These are phyloP conservation scores for Eupeodes luniger DNA, from an alignment of 2,888 invertebrate species.

Conservation along the genomic window DNA sequence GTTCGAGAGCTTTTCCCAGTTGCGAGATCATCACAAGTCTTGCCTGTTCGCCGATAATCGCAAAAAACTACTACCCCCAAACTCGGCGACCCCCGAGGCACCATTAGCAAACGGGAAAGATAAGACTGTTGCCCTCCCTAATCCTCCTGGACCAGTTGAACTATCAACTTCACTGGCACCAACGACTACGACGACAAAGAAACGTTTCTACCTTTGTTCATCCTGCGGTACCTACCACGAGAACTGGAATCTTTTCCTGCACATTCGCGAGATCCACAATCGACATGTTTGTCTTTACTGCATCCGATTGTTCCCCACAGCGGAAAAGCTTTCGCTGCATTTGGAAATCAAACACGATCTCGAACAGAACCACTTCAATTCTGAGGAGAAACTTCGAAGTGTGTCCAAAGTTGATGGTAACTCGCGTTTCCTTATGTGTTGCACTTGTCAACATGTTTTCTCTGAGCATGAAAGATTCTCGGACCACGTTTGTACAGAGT, in stretches of 20 bases:
- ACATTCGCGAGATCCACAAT: conserved; percentile 93
- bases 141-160: conserved; percentile 13
- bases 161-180: conserved; percentile 8
- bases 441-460: conserved; percentile 91
- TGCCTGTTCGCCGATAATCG: conserved; percentile 79
- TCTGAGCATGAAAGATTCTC: conserved; percentile 91
- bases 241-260: conserved; percentile 93
- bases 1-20: conserved; percentile 87
- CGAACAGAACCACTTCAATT: conserved; percentile 88
- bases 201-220: conserved; percentile 91
- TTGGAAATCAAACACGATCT: conserved; percentile 91
- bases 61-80: conserved; percentile 19
- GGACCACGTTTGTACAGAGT: conserved; percentile 88
- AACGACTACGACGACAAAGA: conserved; percentile 71
- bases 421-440: conserved; percentile 92
- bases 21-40: conserved; percentile 89
- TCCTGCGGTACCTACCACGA: conserved; percentile 93
- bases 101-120: conserved; percentile 1
- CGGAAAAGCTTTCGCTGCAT: conserved; percentile 91
- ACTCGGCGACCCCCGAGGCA: not conserved
- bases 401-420: conserved; percentile 71
- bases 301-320: conserved; percentile 91
- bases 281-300: conserved; percentile 93
- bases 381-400: conserved; percentile 88
- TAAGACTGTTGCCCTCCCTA: not conserved